phyloP scores from a whole-genome alignment of 2,113 vertebrate species.

The Thinocorus orbignyianus region DNA sequence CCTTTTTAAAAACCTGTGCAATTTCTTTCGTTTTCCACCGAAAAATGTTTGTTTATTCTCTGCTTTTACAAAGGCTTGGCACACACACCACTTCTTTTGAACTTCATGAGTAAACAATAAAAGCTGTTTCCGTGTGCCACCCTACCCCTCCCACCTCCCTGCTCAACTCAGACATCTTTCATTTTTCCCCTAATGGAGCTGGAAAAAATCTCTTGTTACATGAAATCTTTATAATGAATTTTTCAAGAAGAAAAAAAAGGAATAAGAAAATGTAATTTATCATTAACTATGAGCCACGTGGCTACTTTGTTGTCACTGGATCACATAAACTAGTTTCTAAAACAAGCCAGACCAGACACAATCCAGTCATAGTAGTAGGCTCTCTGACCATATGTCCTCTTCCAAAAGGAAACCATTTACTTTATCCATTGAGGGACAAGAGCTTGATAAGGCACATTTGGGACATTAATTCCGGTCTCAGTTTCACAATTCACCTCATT shows the following conservation, averaged over 20 bases:
- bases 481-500: neutral
- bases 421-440: neutral
- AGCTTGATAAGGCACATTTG: neutral
- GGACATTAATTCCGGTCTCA: neutral
- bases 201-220: neutral
- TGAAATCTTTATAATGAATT: neutral
- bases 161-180: neutral
- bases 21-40: slow-evolving; percentile 19
- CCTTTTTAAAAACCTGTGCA: neutral
- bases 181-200: neutral
- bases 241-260: neutral
- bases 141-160: accelerated
- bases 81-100: slow-evolving; percentile 28
- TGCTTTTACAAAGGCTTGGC: slow-evolving; percentile 9
- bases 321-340: neutral
- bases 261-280: neutral
- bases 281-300: neutral
- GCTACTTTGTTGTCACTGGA: neutral
- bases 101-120: slow-evolving; percentile 44
- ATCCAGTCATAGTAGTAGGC: neutral
- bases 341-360: neutral
- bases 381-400: accelerated
- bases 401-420: neutral
- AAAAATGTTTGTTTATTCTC: slow-evolving; percentile 41
- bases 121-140: neutral